Base-by-base conservation (phyloP, 2,888 invertebrate species). In the Trilocha varians region DNA sequence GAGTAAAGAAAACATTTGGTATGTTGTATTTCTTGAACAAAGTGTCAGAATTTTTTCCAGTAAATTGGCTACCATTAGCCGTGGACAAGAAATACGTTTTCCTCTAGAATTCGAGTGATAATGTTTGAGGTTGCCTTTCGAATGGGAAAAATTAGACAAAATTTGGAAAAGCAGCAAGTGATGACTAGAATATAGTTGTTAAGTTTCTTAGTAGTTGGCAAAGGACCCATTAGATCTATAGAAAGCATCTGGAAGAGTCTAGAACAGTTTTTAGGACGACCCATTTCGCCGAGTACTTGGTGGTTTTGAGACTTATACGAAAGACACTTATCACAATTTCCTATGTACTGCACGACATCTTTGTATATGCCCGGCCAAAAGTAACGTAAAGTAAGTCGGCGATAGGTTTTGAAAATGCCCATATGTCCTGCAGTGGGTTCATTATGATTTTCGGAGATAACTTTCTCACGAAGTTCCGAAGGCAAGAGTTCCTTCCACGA, bases 401-500 rank as follows among this genome's bases (percentile, higher is more conserved):
- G 48, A 18, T 54, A 52, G 0, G 58, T 60, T 45, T 59, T 57
- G 35, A 48, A 53, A 8, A 55, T 43, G 4, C 53, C 57, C 0
- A 55, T 13, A 39, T 48, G 48, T 2, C 47, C 56, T 8, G 52
- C 43, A 3, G 43, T 55, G 8, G 55, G 52, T 3, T 49, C 50
- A 8, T 41, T 38, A 32, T 60, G 57, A 35, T 51, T 49, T 38
- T 48, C 13, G 5, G 3, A 1, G 1, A 61, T 44, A 1, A 49
- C 17, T 0, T 36, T 1, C 0, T 17, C 5, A 1, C 56, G 39
- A 0, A 14, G 0, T 32, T 57, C 54, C 0, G 1, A 1, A 1
- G 56, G 52, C 1, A 58, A 15, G 0, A 61, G 52, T 34, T 49
- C 47, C 16, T 59, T 59, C 57, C 59, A 61, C 0, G 41, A 42